A percentile compares a stretch with the other conserved stretches of the same genome.
phyloP scores from a whole-genome alignment of 1,140 invertebrate species.

The Drosophila miranda region DNA sequence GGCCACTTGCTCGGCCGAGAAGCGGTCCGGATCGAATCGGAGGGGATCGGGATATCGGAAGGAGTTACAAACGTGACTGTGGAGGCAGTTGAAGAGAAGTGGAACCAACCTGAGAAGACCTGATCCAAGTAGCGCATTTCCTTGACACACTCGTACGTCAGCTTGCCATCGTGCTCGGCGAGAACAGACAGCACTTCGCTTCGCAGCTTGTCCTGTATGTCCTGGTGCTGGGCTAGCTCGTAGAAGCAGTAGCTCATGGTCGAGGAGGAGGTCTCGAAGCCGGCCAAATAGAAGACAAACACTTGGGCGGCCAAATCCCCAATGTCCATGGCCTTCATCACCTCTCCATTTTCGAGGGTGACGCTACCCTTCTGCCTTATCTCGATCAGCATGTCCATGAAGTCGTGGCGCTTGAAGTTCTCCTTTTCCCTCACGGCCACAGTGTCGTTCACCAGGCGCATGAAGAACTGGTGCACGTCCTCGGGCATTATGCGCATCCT shows the following conservation, averaged over 20 bases:
- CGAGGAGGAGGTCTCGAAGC: slow-evolving; percentile 84
- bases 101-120: slow-evolving; percentile 82
- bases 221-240: slow-evolving; percentile 82
- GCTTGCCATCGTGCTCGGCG: slow-evolving; percentile 82
- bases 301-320: slow-evolving; percentile 83
- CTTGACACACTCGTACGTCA: slow-evolving; percentile 84
- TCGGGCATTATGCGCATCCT: slow-evolving; percentile 60
- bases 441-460: slow-evolving; percentile 82
- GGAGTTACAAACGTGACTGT: background rate
- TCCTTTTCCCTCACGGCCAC: slow-evolving; percentile 83
- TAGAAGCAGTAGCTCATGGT: slow-evolving; percentile 83
- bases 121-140: slow-evolving; percentile 85
- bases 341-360: slow-evolving; percentile 57
- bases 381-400: slow-evolving; percentile 84
- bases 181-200: slow-evolving; percentile 83
- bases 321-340: slow-evolving; percentile 45
- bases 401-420: slow-evolving; percentile 83
- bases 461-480: slow-evolving; percentile 83
- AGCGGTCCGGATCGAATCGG: slow-evolving; percentile 85
- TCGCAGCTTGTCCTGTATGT: slow-evolving; percentile 83
- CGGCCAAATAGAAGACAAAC: slow-evolving; percentile 86
- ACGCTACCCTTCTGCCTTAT: slow-evolving; percentile 74
- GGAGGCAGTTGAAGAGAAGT: background rate
- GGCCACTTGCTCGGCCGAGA: slow-evolving; percentile 81
- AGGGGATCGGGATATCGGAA: slow-evolving; percentile 84